A percentile compares a stretch with the other conserved stretches of the same genome.
phyloP scores from a whole-genome alignment of 2,888 invertebrate genomes.

The Caprella mutica region DNA sequence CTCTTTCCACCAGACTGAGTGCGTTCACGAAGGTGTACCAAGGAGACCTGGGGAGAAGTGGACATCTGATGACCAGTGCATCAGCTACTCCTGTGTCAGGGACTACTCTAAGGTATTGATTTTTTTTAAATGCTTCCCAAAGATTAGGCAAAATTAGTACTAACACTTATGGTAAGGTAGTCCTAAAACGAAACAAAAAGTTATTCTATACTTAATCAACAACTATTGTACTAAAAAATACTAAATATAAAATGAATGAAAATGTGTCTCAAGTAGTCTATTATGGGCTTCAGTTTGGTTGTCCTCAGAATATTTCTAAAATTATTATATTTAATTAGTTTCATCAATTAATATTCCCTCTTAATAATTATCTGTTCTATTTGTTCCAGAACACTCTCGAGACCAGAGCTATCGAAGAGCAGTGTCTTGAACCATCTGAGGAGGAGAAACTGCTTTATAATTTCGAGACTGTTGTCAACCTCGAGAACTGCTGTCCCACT shows the following conservation, averaged over 20 bases:
- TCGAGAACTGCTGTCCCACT: conserved; percentile 27
- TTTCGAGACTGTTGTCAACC: conserved; percentile 10
- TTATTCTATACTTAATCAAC: too few relatives aligned
- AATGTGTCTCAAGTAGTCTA: too few relatives aligned
- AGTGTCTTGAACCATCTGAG: conserved; percentile 27
- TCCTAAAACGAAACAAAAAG: too few relatives aligned
- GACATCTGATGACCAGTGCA: conserved; percentile 50
- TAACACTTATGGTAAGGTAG: too few relatives aligned
- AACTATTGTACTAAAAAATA: too few relatives aligned
- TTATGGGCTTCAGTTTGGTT: too few relatives aligned
- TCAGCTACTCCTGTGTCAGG: conserved; percentile 48
- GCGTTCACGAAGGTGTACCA: conserved; percentile 26
- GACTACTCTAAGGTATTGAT: conserved; percentile 8
- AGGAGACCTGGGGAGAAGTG: conserved; percentile 29
- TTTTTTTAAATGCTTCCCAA: too few relatives aligned
- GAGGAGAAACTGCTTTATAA: conserved; percentile 21
- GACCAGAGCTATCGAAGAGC: conserved; percentile 21
- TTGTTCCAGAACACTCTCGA: conserved; percentile 30
- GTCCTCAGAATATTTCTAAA: too few relatives aligned
- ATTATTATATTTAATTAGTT: background rate
- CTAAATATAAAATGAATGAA: too few relatives aligned
- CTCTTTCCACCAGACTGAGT: conserved; percentile 43
- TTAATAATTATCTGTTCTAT: too few relatives aligned
- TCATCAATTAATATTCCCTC: too few relatives aligned
- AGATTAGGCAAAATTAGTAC: too few relatives aligned